Evolutionary conservation across 1,140 invertebrate species (phyloP), one percentile per base, ranked within the genome.

Genomic region (Halotydeus destructor): DNA sequence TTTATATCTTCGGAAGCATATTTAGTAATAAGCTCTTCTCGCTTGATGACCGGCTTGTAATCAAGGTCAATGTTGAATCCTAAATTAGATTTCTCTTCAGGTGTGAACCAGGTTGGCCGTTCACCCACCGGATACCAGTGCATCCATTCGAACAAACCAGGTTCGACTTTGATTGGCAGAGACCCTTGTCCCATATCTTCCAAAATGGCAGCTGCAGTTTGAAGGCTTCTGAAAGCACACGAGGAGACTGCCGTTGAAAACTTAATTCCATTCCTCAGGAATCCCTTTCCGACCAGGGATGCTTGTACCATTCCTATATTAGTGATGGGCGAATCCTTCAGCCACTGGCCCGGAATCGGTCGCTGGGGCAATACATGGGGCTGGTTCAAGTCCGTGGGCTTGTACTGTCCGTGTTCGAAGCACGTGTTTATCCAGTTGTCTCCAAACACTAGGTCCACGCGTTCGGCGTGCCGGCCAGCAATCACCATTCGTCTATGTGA

Each of bases 361-460:
- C 68, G 50, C 39, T 50, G 46, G 36, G 54, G 49, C 49, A 89
- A 58, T 32, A 61, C 64, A 37, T 70, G 67, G 4, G 85, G 86
- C 75, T 91, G 78, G 52, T 94, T 94, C 14, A 93, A 60, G 57
- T 93, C 84, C 54, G 76, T 76, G 11, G 76, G 66, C 11, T 72
- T 60, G 52, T 89, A 89, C 19, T 57, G 55, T 3, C 76, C 78
- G 46, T 72, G 62, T 38, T 74, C 64, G 63, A 86, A 77, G 57
- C 86, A 89, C 54, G 80, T 84, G 55, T 72, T 76, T 0, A 75
- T 74, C 39, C 82, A 75, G 84, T 84, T 91, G 38, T 49, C 50
- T 16, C 82, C 80, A 55, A 88, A 86, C 0, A 81, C 83, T 52
- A 89, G 85, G 61, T 93, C 84, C 2, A 88, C 73, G 25, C 85